These are phyloP conservation scores for Aviceda subcristata DNA, from an alignment of 2,113 vertebrate species.

Conservation along the genomic window DNA sequence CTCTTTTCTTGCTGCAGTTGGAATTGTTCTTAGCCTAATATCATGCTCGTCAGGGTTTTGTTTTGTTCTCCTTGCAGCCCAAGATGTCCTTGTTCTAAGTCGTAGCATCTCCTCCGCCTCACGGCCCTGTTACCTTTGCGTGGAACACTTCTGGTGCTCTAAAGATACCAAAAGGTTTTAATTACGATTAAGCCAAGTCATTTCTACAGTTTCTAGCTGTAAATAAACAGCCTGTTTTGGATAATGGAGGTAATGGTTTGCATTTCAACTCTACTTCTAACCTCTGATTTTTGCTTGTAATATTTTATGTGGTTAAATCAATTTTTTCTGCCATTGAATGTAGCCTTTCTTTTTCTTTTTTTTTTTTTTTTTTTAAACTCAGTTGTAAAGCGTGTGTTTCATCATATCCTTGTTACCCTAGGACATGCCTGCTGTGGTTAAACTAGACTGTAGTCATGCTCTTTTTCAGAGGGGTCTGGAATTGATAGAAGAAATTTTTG, in stretches of 20 bases:
- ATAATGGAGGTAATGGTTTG: constrained; percentile 63
- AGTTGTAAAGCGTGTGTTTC: neutral
- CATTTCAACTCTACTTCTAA: constrained; percentile 61
- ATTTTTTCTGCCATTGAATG: constrained; percentile 62
- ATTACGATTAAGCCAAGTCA: constrained; percentile 45
- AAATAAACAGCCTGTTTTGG: constrained; percentile 50
- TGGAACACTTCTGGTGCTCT: constrained; percentile 47
- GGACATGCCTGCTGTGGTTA: constrained; percentile 27
- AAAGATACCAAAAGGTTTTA: constrained; percentile 70
- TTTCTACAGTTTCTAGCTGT: neutral
- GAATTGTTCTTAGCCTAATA: neutral
- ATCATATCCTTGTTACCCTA: constrained; percentile 28
- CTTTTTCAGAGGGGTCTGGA: neutral
- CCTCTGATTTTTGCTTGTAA: constrained; percentile 63
- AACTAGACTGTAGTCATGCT: neutral
- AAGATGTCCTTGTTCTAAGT: neutral
- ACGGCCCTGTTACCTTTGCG: neutral
- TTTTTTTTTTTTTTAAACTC: neutral
- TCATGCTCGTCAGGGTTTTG: neutral
- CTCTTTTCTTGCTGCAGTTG: constrained; percentile 32
- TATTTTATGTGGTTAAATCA: constrained; percentile 61
- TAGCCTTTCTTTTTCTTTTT: neutral
- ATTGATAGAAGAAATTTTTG: neutral
- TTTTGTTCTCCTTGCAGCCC: constrained; percentile 18
- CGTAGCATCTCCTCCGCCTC: neutral